These are phyloP conservation scores for Anomalospiza imberbis DNA, from an alignment of 2,797 vertebrate genomes.

Conservation along the genomic window DNA sequence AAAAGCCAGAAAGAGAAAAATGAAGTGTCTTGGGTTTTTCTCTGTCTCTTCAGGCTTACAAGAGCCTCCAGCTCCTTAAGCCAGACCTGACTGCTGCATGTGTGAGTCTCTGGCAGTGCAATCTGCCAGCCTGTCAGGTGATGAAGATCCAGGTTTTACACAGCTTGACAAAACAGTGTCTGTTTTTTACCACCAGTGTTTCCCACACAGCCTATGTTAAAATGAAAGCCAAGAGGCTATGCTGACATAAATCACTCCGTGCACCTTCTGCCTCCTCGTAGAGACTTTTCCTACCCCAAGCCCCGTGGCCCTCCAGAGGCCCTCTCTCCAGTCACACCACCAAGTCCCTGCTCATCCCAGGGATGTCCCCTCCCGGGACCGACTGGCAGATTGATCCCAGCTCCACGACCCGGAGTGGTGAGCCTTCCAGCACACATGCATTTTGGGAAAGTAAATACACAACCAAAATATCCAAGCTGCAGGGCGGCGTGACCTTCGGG, in stretches of 20 bases:
- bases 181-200: background rate
- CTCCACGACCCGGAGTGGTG: rapidly evolving
- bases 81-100: background rate
- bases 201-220: background rate
- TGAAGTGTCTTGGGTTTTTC: background rate
- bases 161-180: background rate
- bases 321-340: background rate
- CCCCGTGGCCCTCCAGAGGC: background rate
- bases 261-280: background rate
- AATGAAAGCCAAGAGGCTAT: background rate
- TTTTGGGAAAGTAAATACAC: slow-evolving; percentile 80
- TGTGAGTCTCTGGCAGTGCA: background rate
- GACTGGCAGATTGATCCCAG: background rate
- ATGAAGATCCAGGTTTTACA: background rate
- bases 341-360: background rate
- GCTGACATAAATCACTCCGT: background rate
- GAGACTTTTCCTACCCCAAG: background rate
- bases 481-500: slow-evolving; percentile 85
- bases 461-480: slow-evolving; percentile 73
- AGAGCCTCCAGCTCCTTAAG: background rate
- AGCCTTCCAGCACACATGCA: background rate
- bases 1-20: background rate
- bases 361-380: background rate
- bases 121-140: background rate
- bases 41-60: background rate